Evolutionary conservation across 1,140 invertebrate species (phyloP), one percentile per base, ranked within the genome.

Genomic region (Lordiphosa clarofinis): DNA sequence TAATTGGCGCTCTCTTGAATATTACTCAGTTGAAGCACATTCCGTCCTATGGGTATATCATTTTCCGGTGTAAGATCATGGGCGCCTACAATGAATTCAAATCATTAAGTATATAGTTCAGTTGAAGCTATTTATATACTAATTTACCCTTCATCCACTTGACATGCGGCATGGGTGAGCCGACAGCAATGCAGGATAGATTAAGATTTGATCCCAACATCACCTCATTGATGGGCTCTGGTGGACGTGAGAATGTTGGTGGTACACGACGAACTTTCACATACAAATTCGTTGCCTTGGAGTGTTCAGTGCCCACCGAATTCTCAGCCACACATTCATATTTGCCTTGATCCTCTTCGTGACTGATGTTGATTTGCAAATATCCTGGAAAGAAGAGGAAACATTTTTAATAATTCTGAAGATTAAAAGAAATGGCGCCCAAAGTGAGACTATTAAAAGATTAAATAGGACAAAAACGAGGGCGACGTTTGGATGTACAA

Each of bases 111-210:
- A 59, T 49, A 31, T 19, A 19, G 0, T 19, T 1, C 10, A 1
- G 3, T 39, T 13, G 11, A 7, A 15, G 47, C 33, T 47, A 4
- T 46, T 49, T 28, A 2, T 19, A 15, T 10, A 12, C 6, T 46
- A 8, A 42, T 31, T 53, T 79, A 86, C 95, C 97, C 90, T 96
- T 95, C 56, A 95, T 93, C 97, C 97, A 99, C 89, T 96, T 98
- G 43, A 99, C 97, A 73, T 93, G 94, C 0, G 98, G 98, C 97
- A 99, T 98, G 0, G 98, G 98, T 0, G 98, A 96, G 0, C 98
- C 98, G 5, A 96, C 94, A 10, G 98, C 98, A 9, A 99, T 96
- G 88, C 98, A 99, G 37, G 97, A 98, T 42, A 99, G 90, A 89
- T 98, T 99, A 42, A 99, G 90, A 75, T 94, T 94, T 0, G 94